A percentile compares a stretch with the other conserved stretches of the same genome.
Conservation (phyloP, 2,888 invertebrate genomes). For the Xanthorhoe designata region DNA sequence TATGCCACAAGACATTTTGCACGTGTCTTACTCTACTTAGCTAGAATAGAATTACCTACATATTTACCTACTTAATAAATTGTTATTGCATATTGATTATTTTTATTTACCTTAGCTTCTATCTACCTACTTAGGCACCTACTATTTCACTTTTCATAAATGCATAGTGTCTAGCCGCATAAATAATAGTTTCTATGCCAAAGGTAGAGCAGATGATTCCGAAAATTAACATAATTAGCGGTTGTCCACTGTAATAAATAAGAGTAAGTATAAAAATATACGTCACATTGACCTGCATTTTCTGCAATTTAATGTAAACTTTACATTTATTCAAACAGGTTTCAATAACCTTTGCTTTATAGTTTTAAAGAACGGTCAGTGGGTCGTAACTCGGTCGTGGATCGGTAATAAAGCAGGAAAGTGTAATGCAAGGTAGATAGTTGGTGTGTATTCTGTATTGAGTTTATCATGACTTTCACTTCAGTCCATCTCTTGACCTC, state of each 20-base stretch:
- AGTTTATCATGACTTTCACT: conserved; percentile 58
- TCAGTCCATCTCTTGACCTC: conserved; percentile 62
- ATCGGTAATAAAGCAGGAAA: neutral
- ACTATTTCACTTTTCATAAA: no score
- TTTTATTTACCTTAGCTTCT: no score
- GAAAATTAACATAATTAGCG: conserved; percentile 12
- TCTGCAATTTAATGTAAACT: conserved; percentile 2
- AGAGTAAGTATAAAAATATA: conserved; percentile 2
- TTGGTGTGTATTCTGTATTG: conserved; percentile 5
- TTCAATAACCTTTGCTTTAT: neutral
- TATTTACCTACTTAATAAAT: no score
- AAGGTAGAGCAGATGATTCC: conserved; percentile 7
- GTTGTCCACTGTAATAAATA: conserved; percentile 1
- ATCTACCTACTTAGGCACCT: no score
- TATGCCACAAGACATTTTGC: no score
- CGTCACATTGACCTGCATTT: conserved; percentile 12
- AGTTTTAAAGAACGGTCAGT: neutral
- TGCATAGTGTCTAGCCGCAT: conserved; percentile 4
- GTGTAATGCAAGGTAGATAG: conserved; percentile 3
- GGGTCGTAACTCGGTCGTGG: neutral
- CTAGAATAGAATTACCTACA: no score
- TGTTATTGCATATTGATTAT: no score
- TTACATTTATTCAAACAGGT: neutral
- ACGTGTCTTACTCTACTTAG: no score
- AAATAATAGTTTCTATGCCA: conserved; percentile 11